Percentiles rank a stretch among this genome's conserved stretches.
These are phyloP conservation scores for Drosophila aldrichi DNA, from an alignment of 2,888 invertebrate genomes.

Conservation along the genomic window DNA sequence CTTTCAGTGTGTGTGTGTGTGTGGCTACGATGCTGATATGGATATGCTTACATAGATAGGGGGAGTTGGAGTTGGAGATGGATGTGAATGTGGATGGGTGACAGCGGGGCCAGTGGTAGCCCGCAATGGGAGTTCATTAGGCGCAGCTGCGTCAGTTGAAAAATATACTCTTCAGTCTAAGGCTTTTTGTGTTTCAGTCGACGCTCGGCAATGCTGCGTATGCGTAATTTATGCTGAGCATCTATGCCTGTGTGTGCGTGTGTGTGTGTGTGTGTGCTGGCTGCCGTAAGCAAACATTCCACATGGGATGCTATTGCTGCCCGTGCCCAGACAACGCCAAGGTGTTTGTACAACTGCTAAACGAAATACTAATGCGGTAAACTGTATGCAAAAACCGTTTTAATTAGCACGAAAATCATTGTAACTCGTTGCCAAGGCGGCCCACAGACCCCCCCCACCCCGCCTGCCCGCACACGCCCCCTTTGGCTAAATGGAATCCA, in stretches of 20 bases:
- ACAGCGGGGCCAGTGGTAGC: slow-evolving; percentile 28
- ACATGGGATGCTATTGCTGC: slow-evolving; percentile 15
- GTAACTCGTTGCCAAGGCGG: slow-evolving; percentile 72
- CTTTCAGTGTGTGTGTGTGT: no score
- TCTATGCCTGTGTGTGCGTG: slow-evolving; percentile 5
- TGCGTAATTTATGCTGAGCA: slow-evolving; percentile 71
- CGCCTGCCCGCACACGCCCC: background rate
- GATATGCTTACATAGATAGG: slow-evolving; percentile 4
- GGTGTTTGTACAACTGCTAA: slow-evolving; percentile 77
- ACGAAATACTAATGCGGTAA: slow-evolving; percentile 81
- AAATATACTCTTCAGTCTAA: slow-evolving; percentile 61
- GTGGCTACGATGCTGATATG: slow-evolving; percentile 10
- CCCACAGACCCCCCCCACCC: background rate
- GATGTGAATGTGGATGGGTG: slow-evolving; percentile 17
- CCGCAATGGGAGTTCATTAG: slow-evolving; percentile 74
- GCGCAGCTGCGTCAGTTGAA: slow-evolving; percentile 59
- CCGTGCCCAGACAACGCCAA: slow-evolving; percentile 51
- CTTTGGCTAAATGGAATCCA: slow-evolving; percentile 1
- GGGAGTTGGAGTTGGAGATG: slow-evolving; percentile 6
- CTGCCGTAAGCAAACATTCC: slow-evolving; percentile 53
- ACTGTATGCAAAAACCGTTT: slow-evolving; percentile 82
- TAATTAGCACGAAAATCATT: slow-evolving; percentile 81
- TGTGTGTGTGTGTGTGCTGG: slow-evolving; percentile 13
- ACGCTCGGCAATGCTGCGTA: slow-evolving; percentile 56
- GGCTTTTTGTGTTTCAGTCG: slow-evolving; percentile 42